Evolutionary conservation across 2,113 vertebrate species (phyloP).

Genomic region (Athene cunicularia): DNA sequence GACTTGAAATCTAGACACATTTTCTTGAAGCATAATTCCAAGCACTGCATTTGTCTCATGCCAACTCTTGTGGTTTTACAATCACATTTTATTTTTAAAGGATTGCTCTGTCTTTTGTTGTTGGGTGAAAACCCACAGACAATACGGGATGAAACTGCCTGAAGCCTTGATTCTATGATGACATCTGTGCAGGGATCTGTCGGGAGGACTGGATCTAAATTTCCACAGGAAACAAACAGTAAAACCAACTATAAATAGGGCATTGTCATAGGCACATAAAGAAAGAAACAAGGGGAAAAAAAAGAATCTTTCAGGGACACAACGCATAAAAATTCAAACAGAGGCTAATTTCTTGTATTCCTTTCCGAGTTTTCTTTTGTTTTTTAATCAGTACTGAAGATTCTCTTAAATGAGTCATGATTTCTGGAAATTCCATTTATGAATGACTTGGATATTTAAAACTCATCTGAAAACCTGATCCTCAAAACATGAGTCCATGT

Average conservation of each 20-base stretch:
- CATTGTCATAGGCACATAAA: conserved; percentile 33
- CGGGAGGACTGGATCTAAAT: conserved; percentile 37
- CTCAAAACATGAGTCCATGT: background rate
- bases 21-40: conserved; percentile 62
- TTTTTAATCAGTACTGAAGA: conserved; percentile 25
- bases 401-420: conserved; percentile 11
- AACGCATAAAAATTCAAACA: background rate
- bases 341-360: background rate
- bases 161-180: conserved; percentile 48
- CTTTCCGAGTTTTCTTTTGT: conserved; percentile 15
- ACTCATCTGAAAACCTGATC: conserved; percentile 42
- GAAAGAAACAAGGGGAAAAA: background rate
- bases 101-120: conserved; percentile 65
- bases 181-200: conserved; percentile 64
- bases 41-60: conserved; percentile 52
- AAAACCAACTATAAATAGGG: conserved; percentile 57
- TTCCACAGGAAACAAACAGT: conserved; percentile 54
- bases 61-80: conserved; percentile 55
- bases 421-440: conserved; percentile 59
- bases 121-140: conserved; percentile 64
- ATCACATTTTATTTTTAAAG: conserved; percentile 60
- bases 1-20: conserved; percentile 71
- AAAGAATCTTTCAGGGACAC: background rate
- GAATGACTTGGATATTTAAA: background rate
- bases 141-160: conserved; percentile 54